Base-by-base conservation (phyloP, 2,113 vertebrate genomes). In the Nerophis lumbriciformis region DNA sequence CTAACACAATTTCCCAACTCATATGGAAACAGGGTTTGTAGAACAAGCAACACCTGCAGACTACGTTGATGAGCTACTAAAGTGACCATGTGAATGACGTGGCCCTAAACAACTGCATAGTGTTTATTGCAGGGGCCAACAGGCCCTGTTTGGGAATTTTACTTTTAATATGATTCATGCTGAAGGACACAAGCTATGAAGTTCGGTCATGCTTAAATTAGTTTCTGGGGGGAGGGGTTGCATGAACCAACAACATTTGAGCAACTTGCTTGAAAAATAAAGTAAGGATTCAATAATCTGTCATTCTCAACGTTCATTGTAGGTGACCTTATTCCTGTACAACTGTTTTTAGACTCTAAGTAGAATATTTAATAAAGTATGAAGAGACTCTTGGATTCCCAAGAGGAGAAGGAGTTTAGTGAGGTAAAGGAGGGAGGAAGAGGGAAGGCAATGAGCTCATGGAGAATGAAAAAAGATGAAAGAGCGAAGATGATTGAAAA, bases 341-440 rank as follows among this genome's bases (percentile, higher is more conserved):
- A 28, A 28, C 28, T 81, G 55, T 72, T 49, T 49, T 72, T 44
- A 80, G 72, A 79, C 72, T 70, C 8, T 2, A 42, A 42, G 8
- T 39, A 8, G 38, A 76, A 68, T 64, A 54, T 82, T 66, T 75
- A 78, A 85, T 78, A 78, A 83, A 82, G 64, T 50, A 42, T 56
- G 1, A 69, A 44, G 75, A 73, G 63, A 77, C 42, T 59, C 64
- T 51, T 60, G 44, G 49, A 69, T 78, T 66, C 61, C 48, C 66
- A 56, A 53, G 62, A 76, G 63, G 55, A 44, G 63, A 37, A 59
- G 49, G 5, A 75, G 65, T 70, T 76, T 49, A 58, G 61, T 42
- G 63, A 65, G 68, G 76, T 73, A 61, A 61, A 60, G n/a, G 61
- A 54, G 5, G 8, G 59, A 68, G 61, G 73, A 61, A 48, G 59